Evolutionary conservation across 2,113 vertebrate species (phyloP), one percentile per base, ranked within the genome.

Genomic region (Neogobius melanostomus): DNA sequence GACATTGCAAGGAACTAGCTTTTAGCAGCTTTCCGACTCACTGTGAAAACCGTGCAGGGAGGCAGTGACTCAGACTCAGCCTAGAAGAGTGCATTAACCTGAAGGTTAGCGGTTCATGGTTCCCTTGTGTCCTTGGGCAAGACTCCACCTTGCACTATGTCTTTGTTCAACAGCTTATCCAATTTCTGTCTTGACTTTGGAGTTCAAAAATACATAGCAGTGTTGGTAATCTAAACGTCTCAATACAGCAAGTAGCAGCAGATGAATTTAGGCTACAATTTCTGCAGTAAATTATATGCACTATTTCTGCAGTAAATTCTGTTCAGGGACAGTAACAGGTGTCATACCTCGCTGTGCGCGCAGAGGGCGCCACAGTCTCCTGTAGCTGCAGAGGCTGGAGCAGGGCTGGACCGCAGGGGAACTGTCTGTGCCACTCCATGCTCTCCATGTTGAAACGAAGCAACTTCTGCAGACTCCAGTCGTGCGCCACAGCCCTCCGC

Each of bases 381-480:
- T 42, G 52, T 0, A 11, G 47, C 56, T 47, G 71, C 62, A 53
- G 54, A 43, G 43, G 44, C 36, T 36, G 28, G 28, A 36, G 28
- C 28, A 36, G 28, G 28, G 64, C 57, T 61, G 71, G 79, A 54
- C 78, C 69, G 74, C 70, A 62, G 81, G 78, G 82, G 81, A 75
- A 70, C 61, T 45, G 59, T 61, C 42, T 61, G 36, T 45, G 59
- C 70, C 74, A 64, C 78, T 79, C 75, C 68, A 17, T 69, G 46
- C 82, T 80, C 87, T 90, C 81, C 85, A 85, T 88, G 76, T 90
- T 89, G 82, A 76, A 75, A 78, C 75, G 16, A 69, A 78, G 67
- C 79, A 85, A 86, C 77, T 89, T 89, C 80, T 72, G 72, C 76
- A 60, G 64, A 70, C 64, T 68, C 66, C 51, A 1, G 53, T 70